These are phyloP conservation scores for Lithobius niger DNA, from an alignment of 1,140 invertebrate genomes.

Conservation along the genomic window DNA sequence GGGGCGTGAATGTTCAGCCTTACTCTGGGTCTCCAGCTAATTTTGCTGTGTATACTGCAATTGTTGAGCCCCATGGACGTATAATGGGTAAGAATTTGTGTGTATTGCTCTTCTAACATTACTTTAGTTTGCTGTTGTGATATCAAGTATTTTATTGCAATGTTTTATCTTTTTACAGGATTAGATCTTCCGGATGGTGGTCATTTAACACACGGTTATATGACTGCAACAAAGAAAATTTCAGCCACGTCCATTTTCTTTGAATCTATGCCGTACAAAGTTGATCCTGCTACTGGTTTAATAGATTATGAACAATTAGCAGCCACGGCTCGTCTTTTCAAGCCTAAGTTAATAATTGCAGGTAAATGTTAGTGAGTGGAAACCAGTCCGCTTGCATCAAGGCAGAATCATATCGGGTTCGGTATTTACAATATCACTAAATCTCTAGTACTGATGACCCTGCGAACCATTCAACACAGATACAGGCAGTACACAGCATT, in stretches of 20 bases:
- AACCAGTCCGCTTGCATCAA: no score
- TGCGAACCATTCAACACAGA: no score
- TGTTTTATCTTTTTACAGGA: no score
- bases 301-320: slow-evolving; percentile 88
- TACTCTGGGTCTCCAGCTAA: slow-evolving; percentile 96
- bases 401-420: no score
- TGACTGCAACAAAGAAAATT: slow-evolving; percentile 79
- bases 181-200: slow-evolving; percentile 93
- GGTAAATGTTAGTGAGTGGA: slow-evolving; percentile 30
- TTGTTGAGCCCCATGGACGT: slow-evolving; percentile 78
- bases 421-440: no score
- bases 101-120: no score
- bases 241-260: slow-evolving; percentile 97
- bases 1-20: slow-evolving; percentile 98
- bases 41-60: slow-evolving; percentile 84
- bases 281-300: slow-evolving; percentile 64
- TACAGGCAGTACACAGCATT: no score
- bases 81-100: slow-evolving; percentile 98
- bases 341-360: slow-evolving; percentile 87
- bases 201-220: slow-evolving; percentile 90
- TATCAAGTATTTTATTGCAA: no score
- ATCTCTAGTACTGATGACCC: no score
- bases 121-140: no score
- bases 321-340: slow-evolving; percentile 69
- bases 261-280: slow-evolving; percentile 96